Evolutionary conservation across 2,888 invertebrate genomes (phyloP).

Genomic region (Iphiclides podalirius): DNA sequence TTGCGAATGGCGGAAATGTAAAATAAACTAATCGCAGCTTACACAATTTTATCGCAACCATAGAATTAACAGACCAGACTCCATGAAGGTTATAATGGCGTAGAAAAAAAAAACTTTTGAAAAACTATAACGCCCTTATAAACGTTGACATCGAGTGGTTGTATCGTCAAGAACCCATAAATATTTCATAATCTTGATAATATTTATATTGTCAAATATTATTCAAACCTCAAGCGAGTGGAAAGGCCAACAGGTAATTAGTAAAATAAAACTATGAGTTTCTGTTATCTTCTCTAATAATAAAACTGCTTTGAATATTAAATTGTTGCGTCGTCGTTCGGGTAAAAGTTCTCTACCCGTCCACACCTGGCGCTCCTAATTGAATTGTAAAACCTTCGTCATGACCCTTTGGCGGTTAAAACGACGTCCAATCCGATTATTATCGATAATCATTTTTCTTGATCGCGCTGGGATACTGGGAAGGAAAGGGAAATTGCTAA

Average conservation of each 20-base stretch:
- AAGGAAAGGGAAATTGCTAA: constrained; percentile 40
- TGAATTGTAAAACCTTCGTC: constrained; percentile 76
- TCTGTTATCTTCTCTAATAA: constrained; percentile 46
- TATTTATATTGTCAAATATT: constrained; percentile 32
- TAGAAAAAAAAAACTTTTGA: neutral
- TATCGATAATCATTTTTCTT: constrained; percentile 62
- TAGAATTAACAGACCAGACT: constrained; percentile 13
- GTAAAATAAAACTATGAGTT: constrained; percentile 53
- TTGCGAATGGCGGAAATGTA: constrained; percentile 8
- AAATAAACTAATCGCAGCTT: constrained; percentile 3
- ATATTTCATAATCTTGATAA: constrained; percentile 33
- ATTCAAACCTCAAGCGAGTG: constrained; percentile 32
- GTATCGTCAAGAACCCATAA: constrained; percentile 30
- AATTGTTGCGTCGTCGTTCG: constrained; percentile 46
- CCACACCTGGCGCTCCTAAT: constrained; percentile 73
- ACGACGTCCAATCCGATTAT: constrained; percentile 67
- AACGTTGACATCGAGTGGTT: constrained; percentile 8
- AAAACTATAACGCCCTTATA: constrained; percentile 6
- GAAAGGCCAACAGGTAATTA: constrained; percentile 38
- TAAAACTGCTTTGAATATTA: constrained; percentile 59
- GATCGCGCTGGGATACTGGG: constrained; percentile 54
- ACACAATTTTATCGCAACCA: constrained; percentile 9
- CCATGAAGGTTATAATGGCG: constrained; percentile 6
- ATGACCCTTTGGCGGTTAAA: constrained; percentile 71
- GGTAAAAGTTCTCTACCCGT: constrained; percentile 57